Evolutionary conservation across 1,140 invertebrate genomes (phyloP).

Genomic region (Venturia canescens): DNA sequence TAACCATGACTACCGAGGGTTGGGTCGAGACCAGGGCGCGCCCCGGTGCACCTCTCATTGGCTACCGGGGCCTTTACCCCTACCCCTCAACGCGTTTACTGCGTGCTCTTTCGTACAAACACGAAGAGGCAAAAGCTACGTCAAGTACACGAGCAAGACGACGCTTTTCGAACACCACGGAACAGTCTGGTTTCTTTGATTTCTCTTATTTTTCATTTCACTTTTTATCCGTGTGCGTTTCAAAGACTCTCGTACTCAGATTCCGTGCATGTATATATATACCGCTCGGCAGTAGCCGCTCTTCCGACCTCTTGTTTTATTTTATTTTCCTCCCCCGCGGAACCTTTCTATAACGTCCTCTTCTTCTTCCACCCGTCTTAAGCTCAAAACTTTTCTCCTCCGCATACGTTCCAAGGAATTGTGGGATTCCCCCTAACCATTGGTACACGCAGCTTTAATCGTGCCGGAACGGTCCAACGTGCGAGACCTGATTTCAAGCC

Average conservation of each 20-base stretch:
- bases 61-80: conserved; percentile 61
- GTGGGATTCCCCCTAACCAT: neutral
- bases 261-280: conserved; percentile 19
- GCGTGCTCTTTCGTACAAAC: conserved; percentile 2
- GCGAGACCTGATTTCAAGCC: too few species aligned
- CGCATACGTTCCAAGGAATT: neutral
- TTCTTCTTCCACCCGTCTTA: conserved; percentile 45
- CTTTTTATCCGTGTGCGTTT: neutral
- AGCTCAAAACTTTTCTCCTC: conserved; percentile 29
- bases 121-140: neutral
- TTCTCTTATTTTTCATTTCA: conserved; percentile 39
- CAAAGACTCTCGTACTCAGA: conserved; percentile 29
- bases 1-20: conserved; percentile 76
- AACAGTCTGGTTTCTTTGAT: conserved; percentile 15
- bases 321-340: conserved; percentile 43
- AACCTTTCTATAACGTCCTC: conserved; percentile 17
- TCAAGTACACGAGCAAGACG: neutral
- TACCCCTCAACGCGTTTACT: conserved; percentile 57
- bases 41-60: conserved; percentile 73
- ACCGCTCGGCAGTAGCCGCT: conserved; percentile 21
- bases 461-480: too few species aligned
- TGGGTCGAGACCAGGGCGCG: conserved; percentile 74
- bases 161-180: neutral
- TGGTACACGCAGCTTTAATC: neutral
- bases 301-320: conserved; percentile 49